These are phyloP conservation scores for Raphicerus campestris DNA, from an alignment of 2,113 vertebrate genomes.

Conservation along the genomic window DNA sequence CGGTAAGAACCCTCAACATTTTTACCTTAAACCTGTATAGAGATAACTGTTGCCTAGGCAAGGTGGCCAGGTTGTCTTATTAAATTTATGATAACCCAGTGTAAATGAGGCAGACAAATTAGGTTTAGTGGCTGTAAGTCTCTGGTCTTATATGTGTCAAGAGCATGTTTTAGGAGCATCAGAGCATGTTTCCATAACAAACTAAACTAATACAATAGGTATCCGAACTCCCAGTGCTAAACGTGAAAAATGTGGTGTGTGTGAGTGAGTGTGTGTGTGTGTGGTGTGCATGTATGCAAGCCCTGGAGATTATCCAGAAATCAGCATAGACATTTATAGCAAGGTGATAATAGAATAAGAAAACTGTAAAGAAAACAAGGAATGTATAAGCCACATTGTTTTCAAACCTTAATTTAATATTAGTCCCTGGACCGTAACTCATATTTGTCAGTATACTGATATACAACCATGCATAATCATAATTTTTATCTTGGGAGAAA, in stretches of 20 bases:
- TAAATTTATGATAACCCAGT: neutral
- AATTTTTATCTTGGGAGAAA: neutral
- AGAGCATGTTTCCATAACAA: neutral
- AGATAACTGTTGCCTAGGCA: neutral
- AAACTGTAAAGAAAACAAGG: neutral
- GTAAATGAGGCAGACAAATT: neutral
- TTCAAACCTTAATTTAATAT: slow-evolving; percentile 21
- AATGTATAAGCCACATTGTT: neutral
- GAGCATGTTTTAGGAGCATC: neutral
- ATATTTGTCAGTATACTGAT: neutral
- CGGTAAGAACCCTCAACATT: slow-evolving; percentile 87
- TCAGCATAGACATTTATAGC: neutral
- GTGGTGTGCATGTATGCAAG: neutral
- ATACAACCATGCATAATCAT: neutral
- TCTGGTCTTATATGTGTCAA: neutral
- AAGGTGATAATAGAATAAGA: neutral
- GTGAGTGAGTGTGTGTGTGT: neutral
- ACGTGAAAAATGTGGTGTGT: neutral
- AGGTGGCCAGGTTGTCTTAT: neutral
- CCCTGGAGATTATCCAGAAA: neutral
- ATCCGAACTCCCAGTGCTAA: neutral
- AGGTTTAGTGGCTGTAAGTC: neutral
- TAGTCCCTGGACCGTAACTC: neutral
- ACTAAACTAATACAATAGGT: neutral
- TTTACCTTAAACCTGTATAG: slow-evolving; percentile 41